Evolutionary conservation across 2,888 invertebrate species (phyloP).

Genomic region (Ferdinandea cuprea): DNA sequence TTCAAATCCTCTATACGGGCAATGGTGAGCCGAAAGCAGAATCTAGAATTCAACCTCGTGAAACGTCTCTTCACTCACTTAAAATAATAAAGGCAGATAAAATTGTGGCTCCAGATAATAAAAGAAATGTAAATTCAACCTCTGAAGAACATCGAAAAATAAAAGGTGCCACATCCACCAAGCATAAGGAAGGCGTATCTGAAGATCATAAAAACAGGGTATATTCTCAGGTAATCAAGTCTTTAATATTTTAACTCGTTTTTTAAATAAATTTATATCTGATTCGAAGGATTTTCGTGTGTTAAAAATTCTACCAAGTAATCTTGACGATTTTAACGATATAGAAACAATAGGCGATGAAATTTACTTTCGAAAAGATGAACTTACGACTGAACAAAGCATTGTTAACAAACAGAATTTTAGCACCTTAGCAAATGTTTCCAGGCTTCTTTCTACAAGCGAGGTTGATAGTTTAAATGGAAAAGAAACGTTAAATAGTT

Average conservation of each 20-base stretch:
- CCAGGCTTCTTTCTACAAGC: constrained; percentile 4
- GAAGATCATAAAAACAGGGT: constrained; percentile 69
- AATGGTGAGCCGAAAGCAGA: constrained; percentile 76
- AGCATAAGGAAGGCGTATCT: constrained; percentile 35
- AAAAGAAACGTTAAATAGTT: not conserved
- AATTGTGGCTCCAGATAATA: constrained; percentile 39
- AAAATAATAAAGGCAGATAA: constrained; percentile 76
- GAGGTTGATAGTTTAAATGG: constrained; percentile 9
- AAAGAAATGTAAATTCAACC: constrained; percentile 30
- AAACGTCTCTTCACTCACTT: constrained; percentile 76
- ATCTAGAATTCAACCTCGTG: constrained; percentile 75
- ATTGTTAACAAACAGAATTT: constrained; percentile 27
- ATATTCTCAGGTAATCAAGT: constrained; percentile 76
- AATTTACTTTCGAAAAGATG: constrained; percentile 76
- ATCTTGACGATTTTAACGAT: constrained; percentile 76
- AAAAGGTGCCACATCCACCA: constrained; percentile 48
- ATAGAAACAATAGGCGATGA: constrained; percentile 77
- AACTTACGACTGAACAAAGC: constrained; percentile 34
- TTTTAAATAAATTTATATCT: not conserved
- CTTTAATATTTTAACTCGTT: not conserved
- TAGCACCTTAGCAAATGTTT: constrained; percentile 26
- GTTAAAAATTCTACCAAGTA: constrained; percentile 77
- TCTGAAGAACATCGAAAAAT: constrained; percentile 39
- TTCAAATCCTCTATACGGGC: constrained; percentile 45
- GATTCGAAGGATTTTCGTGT: constrained; percentile 76